Conservation (phyloP, 2,888 invertebrate genomes). For the Melieria picta region DNA sequence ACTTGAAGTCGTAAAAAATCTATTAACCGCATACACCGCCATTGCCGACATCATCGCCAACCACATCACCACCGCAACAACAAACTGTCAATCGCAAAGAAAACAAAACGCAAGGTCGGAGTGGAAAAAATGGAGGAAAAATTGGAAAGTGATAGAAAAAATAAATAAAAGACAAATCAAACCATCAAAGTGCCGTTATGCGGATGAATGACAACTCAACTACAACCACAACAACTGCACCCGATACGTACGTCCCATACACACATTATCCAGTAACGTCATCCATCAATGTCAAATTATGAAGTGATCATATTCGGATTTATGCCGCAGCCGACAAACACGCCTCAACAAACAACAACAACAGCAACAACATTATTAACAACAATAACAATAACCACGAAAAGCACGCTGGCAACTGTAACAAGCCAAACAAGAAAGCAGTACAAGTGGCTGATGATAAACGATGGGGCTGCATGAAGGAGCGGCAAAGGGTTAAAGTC, state of each 20-base stretch:
- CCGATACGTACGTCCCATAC: conserved; percentile 31
- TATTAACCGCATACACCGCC: conserved; percentile 45
- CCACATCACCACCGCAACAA: conserved; percentile 19
- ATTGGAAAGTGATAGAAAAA: conserved; percentile 31
- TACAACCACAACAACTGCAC: conserved; percentile 23
- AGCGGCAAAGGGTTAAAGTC: conserved; percentile 10
- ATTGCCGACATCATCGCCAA: conserved; percentile 1
- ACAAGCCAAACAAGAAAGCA: background rate
- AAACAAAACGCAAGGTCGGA: background rate
- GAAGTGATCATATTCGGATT: conserved; percentile 67
- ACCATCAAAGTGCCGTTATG: conserved; percentile 60
- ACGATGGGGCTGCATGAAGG: conserved; percentile 2
- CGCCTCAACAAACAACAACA: conserved; percentile 38
- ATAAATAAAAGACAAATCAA: conserved; percentile 59
- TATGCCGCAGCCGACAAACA: conserved; percentile 53
- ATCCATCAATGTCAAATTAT: conserved; percentile 67
- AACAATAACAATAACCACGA: background rate
- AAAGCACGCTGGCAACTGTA: background rate
- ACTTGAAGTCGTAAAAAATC: conserved; percentile 41
- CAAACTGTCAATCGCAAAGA: background rate
- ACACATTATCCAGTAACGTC: conserved; percentile 46
- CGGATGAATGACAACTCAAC: conserved; percentile 39
- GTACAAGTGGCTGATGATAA: background rate
- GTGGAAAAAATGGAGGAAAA: background rate
- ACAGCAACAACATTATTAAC: conserved; percentile 8